phyloP scores from a whole-genome alignment of 2,888 invertebrate species.

The Trichopoda pennipes region DNA sequence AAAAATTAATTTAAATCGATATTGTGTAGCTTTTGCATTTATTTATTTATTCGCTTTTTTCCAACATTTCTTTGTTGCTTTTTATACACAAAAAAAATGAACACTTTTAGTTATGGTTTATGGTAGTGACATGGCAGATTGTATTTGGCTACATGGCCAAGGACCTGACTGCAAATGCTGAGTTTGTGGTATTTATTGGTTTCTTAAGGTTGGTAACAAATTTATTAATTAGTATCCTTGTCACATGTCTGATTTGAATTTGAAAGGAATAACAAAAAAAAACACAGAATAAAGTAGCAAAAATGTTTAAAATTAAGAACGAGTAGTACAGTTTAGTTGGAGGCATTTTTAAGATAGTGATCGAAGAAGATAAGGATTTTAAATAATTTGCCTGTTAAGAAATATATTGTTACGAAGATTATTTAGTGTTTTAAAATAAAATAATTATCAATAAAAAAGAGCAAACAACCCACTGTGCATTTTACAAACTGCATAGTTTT shows the following conservation, averaged over 20 bases:
- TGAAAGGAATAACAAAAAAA: slow-evolving; percentile 6
- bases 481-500: no score
- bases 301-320: slow-evolving; percentile 6
- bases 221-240: slow-evolving; percentile 68
- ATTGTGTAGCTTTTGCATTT: slow-evolving; percentile 73
- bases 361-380: no score
- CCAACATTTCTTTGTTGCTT: slow-evolving; percentile 55
- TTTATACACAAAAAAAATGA: slow-evolving; percentile 53
- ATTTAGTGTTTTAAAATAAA: no score
- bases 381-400: no score
- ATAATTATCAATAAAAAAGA: no score
- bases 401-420: no score
- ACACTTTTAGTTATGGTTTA: slow-evolving; percentile 52
- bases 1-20: slow-evolving; percentile 81
- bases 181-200: slow-evolving; percentile 54
- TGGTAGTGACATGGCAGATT: slow-evolving; percentile 25
- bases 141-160: not conserved
- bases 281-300: slow-evolving; percentile 7
- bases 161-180: slow-evolving; percentile 36
- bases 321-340: slow-evolving; percentile 9
- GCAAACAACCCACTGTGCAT: no score
- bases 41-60: slow-evolving; percentile 51
- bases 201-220: slow-evolving; percentile 62
- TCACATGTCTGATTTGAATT: slow-evolving; percentile 66
- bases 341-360: no score